These are phyloP conservation scores for Rhingia campestris DNA, from an alignment of 2,888 invertebrate genomes.

Conservation along the genomic window DNA sequence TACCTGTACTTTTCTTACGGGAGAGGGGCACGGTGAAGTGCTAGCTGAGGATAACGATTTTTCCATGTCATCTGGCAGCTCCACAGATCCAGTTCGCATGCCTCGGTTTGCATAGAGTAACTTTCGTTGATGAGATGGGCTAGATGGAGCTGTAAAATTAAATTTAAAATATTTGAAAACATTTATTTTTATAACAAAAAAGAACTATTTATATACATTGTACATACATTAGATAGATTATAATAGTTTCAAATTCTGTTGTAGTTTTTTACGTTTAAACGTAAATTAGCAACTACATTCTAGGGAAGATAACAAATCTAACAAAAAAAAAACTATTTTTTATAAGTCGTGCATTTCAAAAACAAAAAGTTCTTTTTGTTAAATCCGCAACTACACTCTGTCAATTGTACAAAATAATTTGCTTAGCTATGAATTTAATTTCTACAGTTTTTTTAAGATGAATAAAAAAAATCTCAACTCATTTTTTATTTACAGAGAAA, in stretches of 20 bases:
- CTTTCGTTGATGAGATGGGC: constrained; percentile 94
- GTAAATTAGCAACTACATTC: constrained; percentile 29
- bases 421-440: constrained; percentile 33
- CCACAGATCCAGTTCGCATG: constrained; percentile 96
- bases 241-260: too few relatives aligned
- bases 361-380: constrained; percentile 24
- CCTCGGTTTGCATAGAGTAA: constrained; percentile 89
- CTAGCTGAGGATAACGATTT: constrained; percentile 96
- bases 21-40: constrained; percentile 96
- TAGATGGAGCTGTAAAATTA: constrained; percentile 90
- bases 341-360: constrained; percentile 53
- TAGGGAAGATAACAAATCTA: constrained; percentile 51
- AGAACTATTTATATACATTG: background rate
- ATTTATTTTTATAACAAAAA: constrained; percentile 4
- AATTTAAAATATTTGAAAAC: constrained; percentile 2
- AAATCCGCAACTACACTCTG: constrained; percentile 49
- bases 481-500: constrained; percentile 59
- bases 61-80: constrained; percentile 94
- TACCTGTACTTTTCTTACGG: constrained; percentile 85
- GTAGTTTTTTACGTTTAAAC: background rate
- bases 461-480: constrained; percentile 53
- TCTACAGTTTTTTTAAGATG: constrained; percentile 48
- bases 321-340: constrained; percentile 26
- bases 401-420: constrained; percentile 32
- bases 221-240: background rate